Evolutionary conservation across 2,797 vertebrate genomes (phyloP), one percentile per base, ranked within the genome.

Genomic region (Smutsia temminckii): DNA sequence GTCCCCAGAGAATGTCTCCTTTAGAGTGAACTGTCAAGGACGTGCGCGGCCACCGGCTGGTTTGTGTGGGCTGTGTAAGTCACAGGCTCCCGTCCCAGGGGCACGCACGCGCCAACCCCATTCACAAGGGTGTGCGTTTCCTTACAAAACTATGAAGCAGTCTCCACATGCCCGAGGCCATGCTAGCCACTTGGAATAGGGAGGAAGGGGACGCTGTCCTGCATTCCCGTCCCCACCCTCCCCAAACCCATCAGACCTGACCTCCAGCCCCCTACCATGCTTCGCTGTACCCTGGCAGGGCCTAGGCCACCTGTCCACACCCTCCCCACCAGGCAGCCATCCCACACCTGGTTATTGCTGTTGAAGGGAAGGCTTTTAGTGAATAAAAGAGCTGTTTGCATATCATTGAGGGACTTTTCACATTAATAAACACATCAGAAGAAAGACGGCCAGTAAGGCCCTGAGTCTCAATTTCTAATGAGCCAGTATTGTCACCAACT

Each of bases 81-180:
- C 40, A 40, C 40, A 40, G 40, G 40, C 40, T 40, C 40, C 40
- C 40, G 2, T 17, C 21, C 32, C 32, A 8, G 16, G 37, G 5
- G 2, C 3, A 3, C 7, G 20, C 51, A 0, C 3, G 25, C 14
- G 8, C 0, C 0, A 23, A 3, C 7, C 17, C 40, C 8, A 9
- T 37, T 20, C 0, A 9, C 27, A 6, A 1, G 0, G 9, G 1
- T 5, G 4, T 5, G 9, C 49, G 1, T 16, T 10, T 40, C 20
- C 55, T 27, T 3, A 2, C 13, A n/a, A 12, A 21, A 40, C 10
- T 21, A 8, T 3, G 0, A 80, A 3, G 13, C 9, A 0, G 17
- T 9, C 42, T 63, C 12, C 13, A 2, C 10, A 81, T 1, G 14
- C n/a, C 20, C 0, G 11, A 63, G 18, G n/a, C 64, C 81, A 37